Conservation (phyloP, 2,888 invertebrate genomes). For the Trissolcus japonicus region DNA sequence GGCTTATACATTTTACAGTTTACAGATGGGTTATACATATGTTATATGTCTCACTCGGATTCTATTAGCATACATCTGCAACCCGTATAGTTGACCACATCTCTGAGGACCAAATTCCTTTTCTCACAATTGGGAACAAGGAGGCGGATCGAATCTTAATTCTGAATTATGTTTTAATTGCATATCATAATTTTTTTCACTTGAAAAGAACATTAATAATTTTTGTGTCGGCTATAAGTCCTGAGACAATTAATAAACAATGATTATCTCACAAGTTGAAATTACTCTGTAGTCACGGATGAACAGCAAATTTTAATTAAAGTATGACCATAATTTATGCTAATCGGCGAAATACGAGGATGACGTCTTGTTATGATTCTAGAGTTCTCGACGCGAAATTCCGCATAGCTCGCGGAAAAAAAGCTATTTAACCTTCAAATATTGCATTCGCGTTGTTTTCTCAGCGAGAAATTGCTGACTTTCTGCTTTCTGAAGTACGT, state of each 20-base stretch:
- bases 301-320: constrained; percentile 57
- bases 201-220: neutral
- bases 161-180: neutral
- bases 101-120: constrained; percentile 40
- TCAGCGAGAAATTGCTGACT: constrained; percentile 9
- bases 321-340: constrained; percentile 58
- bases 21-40: constrained; percentile 61
- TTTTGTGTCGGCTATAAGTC: neutral
- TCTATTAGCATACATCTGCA: constrained; percentile 73
- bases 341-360: constrained; percentile 53
- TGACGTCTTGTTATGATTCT: constrained; percentile 42
- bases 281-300: neutral
- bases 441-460: constrained; percentile 17
- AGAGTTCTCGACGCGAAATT: constrained; percentile 37
- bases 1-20: constrained; percentile 41
- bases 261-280: constrained; percentile 13
- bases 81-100: constrained; percentile 66
- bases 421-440: constrained; percentile 40
- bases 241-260: constrained; percentile 5
- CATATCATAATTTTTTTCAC: neutral
- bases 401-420: constrained; percentile 39
- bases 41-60: constrained; percentile 71
- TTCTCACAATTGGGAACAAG: constrained; percentile 1
- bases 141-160: neutral
- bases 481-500: neutral